Evolutionary conservation across 2,113 vertebrate species (phyloP).

Genomic region (Poecilia latipinna): DNA sequence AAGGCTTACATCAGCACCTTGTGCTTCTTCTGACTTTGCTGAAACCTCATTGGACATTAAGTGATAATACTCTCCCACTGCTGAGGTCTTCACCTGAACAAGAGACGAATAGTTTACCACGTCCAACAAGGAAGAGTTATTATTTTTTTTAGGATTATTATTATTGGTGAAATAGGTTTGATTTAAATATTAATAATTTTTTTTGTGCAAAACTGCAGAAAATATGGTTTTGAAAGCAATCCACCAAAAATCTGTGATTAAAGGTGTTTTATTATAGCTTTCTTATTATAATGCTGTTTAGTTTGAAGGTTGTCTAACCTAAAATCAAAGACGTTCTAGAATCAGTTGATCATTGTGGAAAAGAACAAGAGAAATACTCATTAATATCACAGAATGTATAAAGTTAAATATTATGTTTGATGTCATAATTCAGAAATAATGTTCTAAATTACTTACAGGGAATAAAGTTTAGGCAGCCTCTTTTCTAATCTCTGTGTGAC

Average conservation of each 20-base stretch:
- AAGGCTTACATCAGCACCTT: slow-evolving; percentile 59
- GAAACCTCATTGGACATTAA: slow-evolving; percentile 37
- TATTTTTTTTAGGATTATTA: background rate
- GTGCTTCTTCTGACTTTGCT: slow-evolving; percentile 31
- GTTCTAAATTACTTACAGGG: too few relatives aligned
- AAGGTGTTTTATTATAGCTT: slow-evolving; percentile 20
- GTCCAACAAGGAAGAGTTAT: background rate
- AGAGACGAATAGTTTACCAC: background rate
- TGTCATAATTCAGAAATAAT: background rate
- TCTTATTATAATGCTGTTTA: background rate
- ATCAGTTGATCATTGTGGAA: slow-evolving; percentile 34
- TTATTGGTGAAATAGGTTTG: background rate
- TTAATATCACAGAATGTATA: background rate
- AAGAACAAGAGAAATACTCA: slow-evolving; percentile 3
- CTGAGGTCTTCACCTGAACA: slow-evolving; percentile 12
- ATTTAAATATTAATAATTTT: background rate
- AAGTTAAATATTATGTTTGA: background rate
- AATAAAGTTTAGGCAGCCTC: background rate
- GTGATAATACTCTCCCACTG: slow-evolving; percentile 34
- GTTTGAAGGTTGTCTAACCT: background rate
- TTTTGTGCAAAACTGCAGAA: background rate
- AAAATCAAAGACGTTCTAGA: background rate
- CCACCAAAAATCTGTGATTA: background rate
- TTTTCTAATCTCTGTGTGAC: background rate
- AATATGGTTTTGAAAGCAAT: background rate